Evolutionary conservation across 1,140 invertebrate genomes (phyloP).

Genomic region (Drosophila pseudoananassae): DNA sequence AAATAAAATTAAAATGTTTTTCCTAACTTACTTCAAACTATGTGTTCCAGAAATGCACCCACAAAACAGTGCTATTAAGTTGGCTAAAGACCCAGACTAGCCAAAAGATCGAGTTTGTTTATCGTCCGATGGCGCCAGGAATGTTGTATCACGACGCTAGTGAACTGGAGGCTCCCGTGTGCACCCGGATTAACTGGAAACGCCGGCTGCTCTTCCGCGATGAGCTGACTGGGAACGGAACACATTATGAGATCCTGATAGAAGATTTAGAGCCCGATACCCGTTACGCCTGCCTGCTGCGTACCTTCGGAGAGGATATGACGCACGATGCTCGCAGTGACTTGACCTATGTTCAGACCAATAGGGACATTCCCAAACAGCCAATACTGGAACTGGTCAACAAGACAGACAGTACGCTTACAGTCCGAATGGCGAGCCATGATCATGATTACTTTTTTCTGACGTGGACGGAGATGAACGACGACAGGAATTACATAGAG

Average conservation of each 20-base stretch:
- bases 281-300: slow-evolving; percentile 61
- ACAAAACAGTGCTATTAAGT: slow-evolving; percentile 47
- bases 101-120: slow-evolving; percentile 60
- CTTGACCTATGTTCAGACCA: slow-evolving; percentile 57
- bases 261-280: slow-evolving; percentile 51
- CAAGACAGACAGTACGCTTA: slow-evolving; percentile 61
- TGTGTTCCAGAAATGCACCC: slow-evolving; percentile 38
- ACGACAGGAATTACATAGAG: slow-evolving; percentile 56
- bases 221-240: slow-evolving; percentile 61
- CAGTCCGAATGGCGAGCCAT: slow-evolving; percentile 21
- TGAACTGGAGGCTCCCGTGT: slow-evolving; percentile 68
- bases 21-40: not conserved
- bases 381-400: slow-evolving; percentile 42
- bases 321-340: slow-evolving; percentile 68
- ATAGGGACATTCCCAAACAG: slow-evolving; percentile 59
- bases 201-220: slow-evolving; percentile 58
- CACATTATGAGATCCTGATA: slow-evolving; percentile 54
- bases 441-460: slow-evolving; percentile 49
- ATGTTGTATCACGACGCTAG: slow-evolving; percentile 34
- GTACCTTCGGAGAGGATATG: slow-evolving; percentile 61
- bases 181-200: slow-evolving; percentile 70
- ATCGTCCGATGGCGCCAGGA: slow-evolving; percentile 36
- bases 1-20: not conserved
- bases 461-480: slow-evolving; percentile 49
- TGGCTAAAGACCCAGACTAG: slow-evolving; percentile 67